Conservation (phyloP, 2,888 invertebrate species). For the Encarsia formosa region DNA sequence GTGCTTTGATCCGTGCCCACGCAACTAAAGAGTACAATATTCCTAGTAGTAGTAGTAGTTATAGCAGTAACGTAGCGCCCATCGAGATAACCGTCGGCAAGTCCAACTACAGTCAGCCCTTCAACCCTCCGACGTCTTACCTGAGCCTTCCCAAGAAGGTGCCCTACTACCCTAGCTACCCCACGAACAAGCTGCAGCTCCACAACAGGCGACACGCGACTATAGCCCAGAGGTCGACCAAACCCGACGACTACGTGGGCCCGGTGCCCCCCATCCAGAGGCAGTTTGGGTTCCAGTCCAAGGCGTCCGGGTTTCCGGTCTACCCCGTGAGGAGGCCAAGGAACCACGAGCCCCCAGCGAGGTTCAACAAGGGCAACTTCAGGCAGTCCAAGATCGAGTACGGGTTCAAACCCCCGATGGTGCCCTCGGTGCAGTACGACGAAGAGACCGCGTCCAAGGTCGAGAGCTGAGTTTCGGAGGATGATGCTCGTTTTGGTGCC, state of each 20-base stretch:
- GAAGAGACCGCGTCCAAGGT: slow-evolving; percentile 55
- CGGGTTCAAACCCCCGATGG: slow-evolving; percentile 76
- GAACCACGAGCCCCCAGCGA: slow-evolving; percentile 53
- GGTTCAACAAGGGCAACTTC: slow-evolving; percentile 54
- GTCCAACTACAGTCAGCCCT: slow-evolving; percentile 19
- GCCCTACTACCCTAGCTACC: too few relatives aligned
- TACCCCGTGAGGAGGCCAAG: slow-evolving; percentile 36
- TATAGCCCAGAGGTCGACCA: slow-evolving; percentile 16
- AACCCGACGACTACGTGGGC: slow-evolving; percentile 51
- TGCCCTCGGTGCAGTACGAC: slow-evolving; percentile 77
- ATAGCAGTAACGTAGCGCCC: slow-evolving; percentile 14
- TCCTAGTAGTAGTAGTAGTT: slow-evolving; percentile 16
- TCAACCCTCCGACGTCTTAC: slow-evolving; percentile 29
- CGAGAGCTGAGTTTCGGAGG: slow-evolving; percentile 34
- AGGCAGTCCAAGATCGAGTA: slow-evolving; percentile 73
- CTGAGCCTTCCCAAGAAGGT: slow-evolving; percentile 26
- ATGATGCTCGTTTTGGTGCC: too few relatives aligned
- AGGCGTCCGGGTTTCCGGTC: slow-evolving; percentile 14
- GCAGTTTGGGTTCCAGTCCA: slow-evolving; percentile 27
- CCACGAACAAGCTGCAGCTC: slow-evolving; percentile 21
- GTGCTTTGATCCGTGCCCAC: slow-evolving; percentile 15
- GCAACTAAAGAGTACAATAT: slow-evolving; percentile 29
- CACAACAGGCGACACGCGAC: slow-evolving; percentile 30
- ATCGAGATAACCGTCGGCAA: slow-evolving; percentile 22
- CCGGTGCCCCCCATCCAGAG: slow-evolving; percentile 51